These are phyloP conservation scores for Craniophora ligustri DNA, from an alignment of 2,888 invertebrate genomes.

Conservation along the genomic window DNA sequence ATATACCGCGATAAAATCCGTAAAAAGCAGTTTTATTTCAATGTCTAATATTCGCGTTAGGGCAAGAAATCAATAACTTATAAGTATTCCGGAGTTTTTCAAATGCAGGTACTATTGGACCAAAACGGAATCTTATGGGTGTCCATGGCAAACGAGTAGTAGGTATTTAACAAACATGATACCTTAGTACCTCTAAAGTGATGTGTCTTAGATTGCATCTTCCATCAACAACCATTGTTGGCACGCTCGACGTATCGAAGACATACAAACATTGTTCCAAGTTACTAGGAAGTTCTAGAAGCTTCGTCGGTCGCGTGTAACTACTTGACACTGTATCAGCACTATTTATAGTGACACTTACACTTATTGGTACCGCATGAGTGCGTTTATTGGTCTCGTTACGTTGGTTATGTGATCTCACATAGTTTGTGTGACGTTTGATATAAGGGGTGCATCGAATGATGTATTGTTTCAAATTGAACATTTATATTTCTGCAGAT, in stretches of 20 bases:
- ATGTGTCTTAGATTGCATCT: no score
- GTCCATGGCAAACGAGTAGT: no score
- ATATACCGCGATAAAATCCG: no score
- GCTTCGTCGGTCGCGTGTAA: neutral
- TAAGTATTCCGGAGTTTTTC: no score
- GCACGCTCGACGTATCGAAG: neutral
- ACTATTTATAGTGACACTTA: slow-evolving; percentile 3
- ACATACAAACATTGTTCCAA: neutral
- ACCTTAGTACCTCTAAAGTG: no score
- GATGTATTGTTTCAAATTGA: neutral
- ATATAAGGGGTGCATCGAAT: neutral
- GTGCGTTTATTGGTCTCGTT: slow-evolving; percentile 1
- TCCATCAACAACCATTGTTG: neutral
- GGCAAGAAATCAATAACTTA: no score
- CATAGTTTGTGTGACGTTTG: neutral
- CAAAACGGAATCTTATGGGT: no score
- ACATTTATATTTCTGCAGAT: neutral
- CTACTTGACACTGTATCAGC: neutral
- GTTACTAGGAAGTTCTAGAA: neutral
- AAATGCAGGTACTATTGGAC: no score
- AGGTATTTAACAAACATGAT: no score
- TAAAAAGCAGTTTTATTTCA: no score
- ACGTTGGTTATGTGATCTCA: neutral
- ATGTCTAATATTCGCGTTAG: no score
- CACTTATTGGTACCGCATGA: slow-evolving; percentile 7